These are phyloP conservation scores for Thecocarcelia acutangulata DNA, from an alignment of 2,888 invertebrate genomes.

Conservation along the genomic window DNA sequence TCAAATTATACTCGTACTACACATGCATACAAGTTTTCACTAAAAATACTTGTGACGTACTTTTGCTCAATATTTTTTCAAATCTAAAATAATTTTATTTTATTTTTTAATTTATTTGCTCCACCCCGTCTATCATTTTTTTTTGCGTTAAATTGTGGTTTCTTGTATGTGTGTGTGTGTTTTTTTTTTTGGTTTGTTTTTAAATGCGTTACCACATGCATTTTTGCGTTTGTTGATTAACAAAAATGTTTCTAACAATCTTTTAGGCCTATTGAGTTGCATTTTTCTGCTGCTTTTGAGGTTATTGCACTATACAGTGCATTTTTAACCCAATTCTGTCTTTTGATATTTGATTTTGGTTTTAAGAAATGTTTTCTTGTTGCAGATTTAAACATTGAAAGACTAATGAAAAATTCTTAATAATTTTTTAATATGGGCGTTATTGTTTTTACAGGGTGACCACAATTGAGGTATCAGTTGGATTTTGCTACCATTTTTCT, in stretches of 20 bases:
- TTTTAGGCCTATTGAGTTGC: constrained; percentile 55
- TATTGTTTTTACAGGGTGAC: neutral
- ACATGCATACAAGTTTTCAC: constrained; percentile 23
- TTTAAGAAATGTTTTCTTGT: constrained; percentile 6
- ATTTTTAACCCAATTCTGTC: constrained; percentile 78
- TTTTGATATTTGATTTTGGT: constrained; percentile 64
- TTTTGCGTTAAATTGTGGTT: constrained; percentile 8
- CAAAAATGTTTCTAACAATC: constrained; percentile 43
- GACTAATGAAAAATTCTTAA: neutral
- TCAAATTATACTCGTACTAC: too few species aligned
- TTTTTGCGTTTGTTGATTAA: constrained; percentile 33
- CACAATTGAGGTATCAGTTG: too few species aligned
- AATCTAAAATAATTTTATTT: neutral
- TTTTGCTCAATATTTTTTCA: neutral
- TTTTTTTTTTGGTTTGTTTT: constrained; percentile 17
- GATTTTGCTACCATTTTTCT: too few species aligned
- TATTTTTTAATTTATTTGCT: neutral
- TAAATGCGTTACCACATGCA: constrained; percentile 48
- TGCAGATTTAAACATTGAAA: neutral
- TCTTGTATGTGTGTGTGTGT: too few species aligned
- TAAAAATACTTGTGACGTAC: constrained; percentile 43
- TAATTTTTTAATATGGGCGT: neutral
- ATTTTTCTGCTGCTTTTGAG: constrained; percentile 26
- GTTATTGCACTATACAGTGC: constrained; percentile 67
- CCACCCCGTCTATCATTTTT: constrained; percentile 23